Evolutionary conservation across 2,797 vertebrate species (phyloP), one percentile per base, ranked within the genome.

Genomic region (Pangasius macronema): DNA sequence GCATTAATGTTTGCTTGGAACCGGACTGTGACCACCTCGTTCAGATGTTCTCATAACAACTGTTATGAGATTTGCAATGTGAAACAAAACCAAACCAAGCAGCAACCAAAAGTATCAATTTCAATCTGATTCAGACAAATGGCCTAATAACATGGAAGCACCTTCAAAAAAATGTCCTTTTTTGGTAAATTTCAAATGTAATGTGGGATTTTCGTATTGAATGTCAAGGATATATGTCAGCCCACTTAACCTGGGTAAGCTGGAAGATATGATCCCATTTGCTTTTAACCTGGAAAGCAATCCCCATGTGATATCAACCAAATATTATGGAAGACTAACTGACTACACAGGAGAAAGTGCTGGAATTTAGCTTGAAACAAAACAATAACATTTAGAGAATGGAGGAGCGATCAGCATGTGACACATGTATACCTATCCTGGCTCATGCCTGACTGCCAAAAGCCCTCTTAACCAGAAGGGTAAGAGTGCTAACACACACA

Each of bases 401-500:
- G 84, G 55, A 88, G 46, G 49, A 81, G 68, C 53, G 87, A 89
- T 89, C 83, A 86, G n/a, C 53, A 51, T 70, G 75, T 85, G 77
- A 90, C 86, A 86, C 85, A 85, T 65, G 63, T 82, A 88, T 83
- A 70, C 59, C 85, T 55, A 59, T 82, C 81, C 87, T 87, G 83
- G 82, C 83, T 84, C 83, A 86, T 77, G 89, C 87, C 68, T 90
- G 88, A 91, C 90, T 90, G 89, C 87, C 87, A 88, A 90, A 90
- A 63, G 59, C 85, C 88, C 82, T 39, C 82, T 89, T 91, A 87
- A 81, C 88, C 88, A 61, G 79, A 88, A 82, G 84, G 76, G 36
- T 87, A 77, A 70, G 39, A 90, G 59, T 76, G 79, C 83, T 85
- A 84, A 59, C 55, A 67, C 57, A 85, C 27, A 53, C 76, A 84